These are phyloP conservation scores for Smittia aterrima DNA, from an alignment of 2,888 invertebrate genomes.

Conservation along the genomic window DNA sequence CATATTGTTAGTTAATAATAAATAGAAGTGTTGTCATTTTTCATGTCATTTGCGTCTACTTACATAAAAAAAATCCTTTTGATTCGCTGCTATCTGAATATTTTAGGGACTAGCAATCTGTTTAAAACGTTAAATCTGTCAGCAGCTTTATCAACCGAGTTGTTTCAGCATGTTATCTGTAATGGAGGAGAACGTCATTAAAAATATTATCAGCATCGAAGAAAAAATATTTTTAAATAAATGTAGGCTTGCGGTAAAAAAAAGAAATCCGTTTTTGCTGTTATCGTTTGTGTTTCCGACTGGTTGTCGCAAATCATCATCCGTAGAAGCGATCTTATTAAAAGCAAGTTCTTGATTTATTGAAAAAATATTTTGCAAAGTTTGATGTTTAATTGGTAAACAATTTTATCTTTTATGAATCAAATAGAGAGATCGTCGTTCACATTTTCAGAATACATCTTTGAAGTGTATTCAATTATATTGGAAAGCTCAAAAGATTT, in stretches of 20 bases:
- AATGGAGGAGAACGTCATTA: background rate
- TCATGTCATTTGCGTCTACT: background rate
- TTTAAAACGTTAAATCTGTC: background rate
- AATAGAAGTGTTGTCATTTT: background rate
- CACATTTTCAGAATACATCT: too few species aligned
- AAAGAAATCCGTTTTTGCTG: too few species aligned
- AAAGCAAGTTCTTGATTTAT: too few species aligned
- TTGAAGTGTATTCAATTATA: background rate
- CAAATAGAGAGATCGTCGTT: too few species aligned
- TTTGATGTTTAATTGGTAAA: too few species aligned
- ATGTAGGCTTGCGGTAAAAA: background rate
- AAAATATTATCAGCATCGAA: background rate
- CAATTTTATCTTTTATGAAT: too few species aligned
- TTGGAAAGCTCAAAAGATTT: background rate
- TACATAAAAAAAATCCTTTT: background rate
- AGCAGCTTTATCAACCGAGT: background rate
- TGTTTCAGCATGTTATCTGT: constrained; percentile 15
- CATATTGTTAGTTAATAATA: background rate
- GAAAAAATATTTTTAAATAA: constrained; percentile 4
- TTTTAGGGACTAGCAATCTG: background rate
- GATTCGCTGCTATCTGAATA: background rate
- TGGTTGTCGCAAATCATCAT: too few species aligned
- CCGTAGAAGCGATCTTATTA: too few species aligned
- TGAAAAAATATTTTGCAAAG: too few species aligned
- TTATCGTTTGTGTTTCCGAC: too few species aligned